Conservation (phyloP, 2,888 invertebrate genomes). For the Boloria selene region DNA sequence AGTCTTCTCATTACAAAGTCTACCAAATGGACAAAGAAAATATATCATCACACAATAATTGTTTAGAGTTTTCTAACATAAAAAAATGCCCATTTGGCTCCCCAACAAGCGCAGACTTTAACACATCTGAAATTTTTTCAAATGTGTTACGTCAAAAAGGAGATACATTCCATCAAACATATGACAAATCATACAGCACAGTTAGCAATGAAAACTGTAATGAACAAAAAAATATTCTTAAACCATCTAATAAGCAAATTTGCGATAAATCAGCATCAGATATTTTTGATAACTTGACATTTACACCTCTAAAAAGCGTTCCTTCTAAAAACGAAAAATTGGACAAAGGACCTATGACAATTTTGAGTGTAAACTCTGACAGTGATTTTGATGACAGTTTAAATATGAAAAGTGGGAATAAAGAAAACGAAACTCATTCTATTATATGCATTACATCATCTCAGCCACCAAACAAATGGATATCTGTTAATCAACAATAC, state of each 20-base stretch:
- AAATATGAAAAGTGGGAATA: conserved; percentile 56
- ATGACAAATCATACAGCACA: conserved; percentile 56
- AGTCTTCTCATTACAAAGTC: conserved; percentile 53
- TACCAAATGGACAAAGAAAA: conserved; percentile 61
- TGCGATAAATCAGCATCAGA: conserved; percentile 52
- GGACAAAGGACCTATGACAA: conserved; percentile 65
- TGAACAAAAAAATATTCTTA: conserved; percentile 54
- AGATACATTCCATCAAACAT: conserved; percentile 59
- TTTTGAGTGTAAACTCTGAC: conserved; percentile 66
- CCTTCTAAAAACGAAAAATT: conserved; percentile 59
- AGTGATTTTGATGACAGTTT: conserved; percentile 70
- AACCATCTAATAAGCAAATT: conserved; percentile 61
- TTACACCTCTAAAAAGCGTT: conserved; percentile 66
- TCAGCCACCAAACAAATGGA: conserved; percentile 62
- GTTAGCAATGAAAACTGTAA: conserved; percentile 38
- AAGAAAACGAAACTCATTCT: conserved; percentile 69
- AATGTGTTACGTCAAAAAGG: conserved; percentile 53
- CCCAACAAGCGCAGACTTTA: conserved; percentile 59
- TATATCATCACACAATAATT: conserved; percentile 50
- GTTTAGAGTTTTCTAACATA: conserved; percentile 49
- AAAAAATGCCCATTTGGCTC: conserved; percentile 69
- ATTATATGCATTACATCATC: conserved; percentile 61
- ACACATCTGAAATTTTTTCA: conserved; percentile 71
- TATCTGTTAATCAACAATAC: conserved; percentile 52
- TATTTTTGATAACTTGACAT: conserved; percentile 70